Base-by-base conservation (phyloP, 2,113 vertebrate species). In the Bubo blakistoni region DNA sequence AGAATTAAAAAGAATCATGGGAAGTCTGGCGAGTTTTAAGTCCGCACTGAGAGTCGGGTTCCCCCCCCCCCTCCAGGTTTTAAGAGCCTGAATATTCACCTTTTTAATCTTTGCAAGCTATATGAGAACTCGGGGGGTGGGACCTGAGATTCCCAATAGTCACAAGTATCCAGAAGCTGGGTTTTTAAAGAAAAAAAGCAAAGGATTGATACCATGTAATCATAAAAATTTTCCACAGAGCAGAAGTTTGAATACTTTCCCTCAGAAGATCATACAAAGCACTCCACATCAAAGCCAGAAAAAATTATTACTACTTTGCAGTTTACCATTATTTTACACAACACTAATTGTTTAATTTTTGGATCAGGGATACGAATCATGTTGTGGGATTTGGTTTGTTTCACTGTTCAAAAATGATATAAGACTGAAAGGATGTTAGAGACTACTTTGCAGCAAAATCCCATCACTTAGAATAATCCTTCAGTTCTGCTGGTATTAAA, bases 11-110 rank as follows among this genome's bases (percentile, higher is more conserved):
- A 96, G 90, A 95, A 80, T 86, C 80, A 94, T 1, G 3, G 82
- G 84, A 95, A 97, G 71, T 82, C 81, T 94, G 86, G 71, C 54
- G 80, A 93, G 63, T 73, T 77, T 74, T 59, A 91, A 76, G 89
- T 76, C 85, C 74, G 44, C 5, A 2, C 54, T 40, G 29, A 69
- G 66, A 49, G 49, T 46, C 70, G 40, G 38, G 38, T 76, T 11
- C 40, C 40, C 10, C 9, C 40, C 40, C 11, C 40, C 40, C 40
- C 40, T 13, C 91, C 81, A 95, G 66, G 51, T 78, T 92, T 66
- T 77, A 76, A 76, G 25, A 79, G 25, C 51, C 16, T 32, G 17
- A 79, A 57, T 42, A 89, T 5, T 81, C 13, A 67, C 27, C 62
- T 63, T 76, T 86, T 74, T 14, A 71, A 7, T n/a, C 59, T 51